These are phyloP conservation scores for Rosalia funebris DNA, from an alignment of 2,888 invertebrate species.

Conservation along the genomic window DNA sequence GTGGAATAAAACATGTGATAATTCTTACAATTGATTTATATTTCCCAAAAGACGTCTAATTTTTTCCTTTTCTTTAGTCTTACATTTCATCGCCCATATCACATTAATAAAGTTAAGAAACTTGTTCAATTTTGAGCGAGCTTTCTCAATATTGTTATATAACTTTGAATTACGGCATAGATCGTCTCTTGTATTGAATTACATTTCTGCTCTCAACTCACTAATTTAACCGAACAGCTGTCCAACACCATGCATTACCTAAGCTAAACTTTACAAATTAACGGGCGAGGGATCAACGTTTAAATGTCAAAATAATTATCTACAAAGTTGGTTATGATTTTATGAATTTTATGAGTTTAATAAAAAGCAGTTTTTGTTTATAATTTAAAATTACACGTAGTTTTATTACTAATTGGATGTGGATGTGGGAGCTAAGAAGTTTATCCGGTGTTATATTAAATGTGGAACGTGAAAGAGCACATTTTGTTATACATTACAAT, in stretches of 20 bases:
- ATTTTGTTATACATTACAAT: too few relatives aligned
- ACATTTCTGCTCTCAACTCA: constrained; percentile 36
- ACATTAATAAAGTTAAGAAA: constrained; percentile 49
- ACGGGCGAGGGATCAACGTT: constrained; percentile 10
- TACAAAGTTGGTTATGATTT: background rate
- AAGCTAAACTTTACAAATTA: constrained; percentile 23
- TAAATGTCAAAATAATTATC: constrained; percentile 20
- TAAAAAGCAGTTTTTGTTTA: too few relatives aligned
- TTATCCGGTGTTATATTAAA: too few relatives aligned
- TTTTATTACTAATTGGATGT: too few relatives aligned
- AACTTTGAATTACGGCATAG: constrained; percentile 40
- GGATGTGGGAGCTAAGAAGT: too few relatives aligned
- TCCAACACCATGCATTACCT: constrained; percentile 32
- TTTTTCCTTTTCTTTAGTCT: constrained; percentile 25
- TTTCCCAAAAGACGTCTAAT: constrained; percentile 7
- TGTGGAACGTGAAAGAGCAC: too few relatives aligned
- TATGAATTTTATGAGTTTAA: too few relatives aligned
- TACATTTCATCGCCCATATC: constrained; percentile 42
- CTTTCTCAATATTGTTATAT: constrained; percentile 44
- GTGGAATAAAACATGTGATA: constrained; percentile 15
- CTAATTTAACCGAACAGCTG: constrained; percentile 43
- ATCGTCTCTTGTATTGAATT: constrained; percentile 43
- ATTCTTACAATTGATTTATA: constrained; percentile 21
- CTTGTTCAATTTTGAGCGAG: constrained; percentile 44
- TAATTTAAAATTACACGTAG: constrained; percentile 17